Base-by-base conservation (phyloP, 2,113 vertebrate genomes). In the Beaufortia kweichowensis region DNA sequence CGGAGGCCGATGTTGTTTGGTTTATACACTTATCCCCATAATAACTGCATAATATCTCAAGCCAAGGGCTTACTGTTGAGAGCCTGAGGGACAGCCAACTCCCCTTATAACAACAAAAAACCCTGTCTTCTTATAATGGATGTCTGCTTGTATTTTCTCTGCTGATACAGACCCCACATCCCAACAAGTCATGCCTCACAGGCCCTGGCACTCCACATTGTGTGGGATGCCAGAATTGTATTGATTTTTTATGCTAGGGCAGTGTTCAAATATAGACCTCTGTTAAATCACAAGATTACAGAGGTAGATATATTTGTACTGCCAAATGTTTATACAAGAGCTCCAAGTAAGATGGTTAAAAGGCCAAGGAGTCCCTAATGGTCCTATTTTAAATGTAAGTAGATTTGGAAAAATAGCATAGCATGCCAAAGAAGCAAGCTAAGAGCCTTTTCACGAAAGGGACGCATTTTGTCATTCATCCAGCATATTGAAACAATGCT, bases 151-250 rank as follows among this genome's bases (percentile, higher is more conserved):
- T 59, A 28, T 73, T 73, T 60, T n/a, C 70, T 39, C 53, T 26
- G 19, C 53, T 73, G 35, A 28, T 62, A 43, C 14, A 14, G 3
- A 26, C 46, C 24, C 26, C 21, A 19, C 11, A 3, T 55, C 26
- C 26, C 43, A 31, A 17, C n/a, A 67, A 23, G 63, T 67, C 39
- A 46, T 41, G 50, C 63, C 31, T 66, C 7, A 76, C 76, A 79
- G 84, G 83, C 84, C 74, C 79, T 71, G 79, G 29, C 81, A 81
- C 50, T 23, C 23, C 31, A 31, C 48, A 57, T 67, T 59, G 50
- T 67, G 53, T 46, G 56, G 7, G 19, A 31, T 60, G 64, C 75
- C 55, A 68, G 81, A 74, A 81, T 63, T 67, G 55, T 66, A 86
- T 79, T 77, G 83, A 87, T 85, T 77, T 77, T 64, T 21, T 9